phyloP scores from a whole-genome alignment of 2,113 vertebrate species.

The Phrynosoma blainvillii region DNA sequence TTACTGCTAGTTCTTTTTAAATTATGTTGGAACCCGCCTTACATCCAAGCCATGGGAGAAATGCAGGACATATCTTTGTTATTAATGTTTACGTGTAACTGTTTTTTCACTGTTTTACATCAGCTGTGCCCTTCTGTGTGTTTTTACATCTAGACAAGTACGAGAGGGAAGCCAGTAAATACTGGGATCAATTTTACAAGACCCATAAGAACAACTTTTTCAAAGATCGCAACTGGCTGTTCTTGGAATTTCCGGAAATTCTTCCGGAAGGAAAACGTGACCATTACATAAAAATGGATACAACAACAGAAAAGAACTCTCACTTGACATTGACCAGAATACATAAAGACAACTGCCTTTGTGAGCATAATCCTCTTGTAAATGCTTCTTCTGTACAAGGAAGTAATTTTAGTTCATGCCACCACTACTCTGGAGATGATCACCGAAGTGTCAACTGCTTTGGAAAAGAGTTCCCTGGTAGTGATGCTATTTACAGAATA shows the following conservation, averaged over 20 bases:
- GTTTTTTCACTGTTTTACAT: neutral
- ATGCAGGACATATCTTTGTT: neutral
- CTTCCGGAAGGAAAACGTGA: constrained; percentile 70
- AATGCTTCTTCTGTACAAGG: constrained; percentile 27
- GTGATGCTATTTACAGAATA: constrained; percentile 83
- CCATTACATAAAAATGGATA: constrained; percentile 20
- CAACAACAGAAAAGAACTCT: constrained; percentile 35
- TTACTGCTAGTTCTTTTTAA: no score
- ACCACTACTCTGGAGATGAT: constrained; percentile 33
- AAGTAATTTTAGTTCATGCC: constrained; percentile 24
- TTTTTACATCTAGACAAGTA: constrained; percentile 81
- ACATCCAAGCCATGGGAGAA: no score
- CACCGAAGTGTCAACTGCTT: constrained; percentile 34
- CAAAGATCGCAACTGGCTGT: constrained; percentile 93
- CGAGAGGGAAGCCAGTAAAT: constrained; percentile 84
- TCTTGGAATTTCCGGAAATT: constrained; percentile 93
- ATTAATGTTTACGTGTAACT: neutral
- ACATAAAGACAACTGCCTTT: constrained; percentile 39
- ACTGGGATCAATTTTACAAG: constrained; percentile 92
- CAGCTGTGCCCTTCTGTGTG: constrained; percentile 20
- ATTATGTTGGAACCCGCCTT: no score
- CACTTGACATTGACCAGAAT: constrained; percentile 11
- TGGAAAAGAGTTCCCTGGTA: constrained; percentile 81
- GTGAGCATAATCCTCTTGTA: constrained; percentile 36
- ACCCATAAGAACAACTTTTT: constrained; percentile 91